Evolutionary conservation across 2,797 vertebrate genomes (phyloP).

Genomic region (Cephalopachus bancanus): DNA sequence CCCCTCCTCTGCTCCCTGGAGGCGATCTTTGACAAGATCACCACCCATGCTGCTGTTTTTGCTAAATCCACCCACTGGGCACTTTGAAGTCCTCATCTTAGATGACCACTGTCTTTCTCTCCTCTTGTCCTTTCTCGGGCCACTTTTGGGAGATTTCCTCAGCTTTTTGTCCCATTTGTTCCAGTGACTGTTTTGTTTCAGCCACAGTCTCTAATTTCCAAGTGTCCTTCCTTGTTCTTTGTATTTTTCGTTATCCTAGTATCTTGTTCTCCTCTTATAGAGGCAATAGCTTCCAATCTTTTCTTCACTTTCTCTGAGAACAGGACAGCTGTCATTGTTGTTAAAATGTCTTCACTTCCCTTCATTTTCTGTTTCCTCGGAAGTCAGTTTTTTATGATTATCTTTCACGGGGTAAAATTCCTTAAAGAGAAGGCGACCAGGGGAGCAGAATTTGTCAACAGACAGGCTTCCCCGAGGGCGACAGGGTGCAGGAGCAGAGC

Average conservation of each 20-base stretch:
- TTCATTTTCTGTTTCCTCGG: conserved; percentile 63
- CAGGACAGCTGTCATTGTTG: not conserved
- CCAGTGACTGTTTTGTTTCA: not conserved
- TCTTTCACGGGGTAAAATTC: conserved; percentile 17
- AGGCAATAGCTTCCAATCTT: not conserved
- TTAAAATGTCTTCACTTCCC: not conserved
- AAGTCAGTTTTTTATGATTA: conserved; percentile 54
- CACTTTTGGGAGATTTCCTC: not conserved
- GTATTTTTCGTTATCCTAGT: conserved; percentile 11
- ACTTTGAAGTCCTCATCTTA: conserved; percentile 28
- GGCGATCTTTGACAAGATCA: conserved; percentile 49
- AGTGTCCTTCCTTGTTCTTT: not conserved
- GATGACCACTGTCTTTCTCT: not conserved
- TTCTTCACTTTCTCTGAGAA: not conserved
- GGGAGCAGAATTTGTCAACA: not conserved
- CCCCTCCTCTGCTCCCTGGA: not conserved
- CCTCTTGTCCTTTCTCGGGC: not conserved
- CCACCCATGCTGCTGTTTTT: not conserved
- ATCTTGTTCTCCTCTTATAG: not conserved
- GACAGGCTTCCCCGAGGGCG: conserved; percentile 8
- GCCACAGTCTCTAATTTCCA: not conserved
- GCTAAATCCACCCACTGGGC: not conserved
- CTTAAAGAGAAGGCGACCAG: not conserved
- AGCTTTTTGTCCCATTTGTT: conserved; percentile 21
- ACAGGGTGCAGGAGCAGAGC: not conserved